Evolutionary conservation across 2,113 vertebrate genomes (phyloP).

Genomic region (Plecturocebus donacophilus): DNA sequence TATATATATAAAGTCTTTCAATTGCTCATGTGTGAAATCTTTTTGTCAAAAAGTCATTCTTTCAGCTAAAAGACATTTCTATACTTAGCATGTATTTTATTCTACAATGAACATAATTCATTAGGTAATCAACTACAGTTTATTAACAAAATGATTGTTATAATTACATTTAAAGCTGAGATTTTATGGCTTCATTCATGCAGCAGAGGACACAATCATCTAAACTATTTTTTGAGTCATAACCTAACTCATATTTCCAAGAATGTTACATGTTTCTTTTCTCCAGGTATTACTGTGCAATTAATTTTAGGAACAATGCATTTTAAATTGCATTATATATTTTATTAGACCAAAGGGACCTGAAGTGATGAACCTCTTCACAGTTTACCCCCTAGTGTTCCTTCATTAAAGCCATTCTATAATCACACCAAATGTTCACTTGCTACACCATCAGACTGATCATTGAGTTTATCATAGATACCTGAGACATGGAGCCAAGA

Average conservation of each 20-base stretch:
- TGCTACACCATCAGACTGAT: not conserved
- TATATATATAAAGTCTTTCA: not conserved
- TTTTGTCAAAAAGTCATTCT: conserved; percentile 48
- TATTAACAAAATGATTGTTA: conserved; percentile 63
- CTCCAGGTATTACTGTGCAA: not conserved
- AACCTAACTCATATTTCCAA: not conserved
- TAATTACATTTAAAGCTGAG: conserved; percentile 57
- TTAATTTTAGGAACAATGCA: not conserved
- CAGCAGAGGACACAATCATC: not conserved
- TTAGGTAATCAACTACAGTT: conserved; percentile 15
- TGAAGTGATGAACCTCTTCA: not conserved
- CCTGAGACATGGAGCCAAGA: not conserved
- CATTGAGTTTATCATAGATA: not conserved
- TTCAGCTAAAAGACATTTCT: conserved; percentile 18
- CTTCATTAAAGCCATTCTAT: not conserved
- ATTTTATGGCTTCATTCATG: conserved; percentile 37
- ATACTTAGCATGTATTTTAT: conserved; percentile 28
- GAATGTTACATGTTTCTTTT: not conserved
- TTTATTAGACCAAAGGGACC: not conserved
- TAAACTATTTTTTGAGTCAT: conserved; percentile 6
- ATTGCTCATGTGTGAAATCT: not conserved
- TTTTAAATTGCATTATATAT: not conserved
- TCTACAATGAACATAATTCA: conserved; percentile 42
- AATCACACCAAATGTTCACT: not conserved
- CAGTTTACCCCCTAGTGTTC: not conserved